These are phyloP conservation scores for Orchesella flavescens DNA, from an alignment of 2,888 invertebrate genomes.

Conservation along the genomic window DNA sequence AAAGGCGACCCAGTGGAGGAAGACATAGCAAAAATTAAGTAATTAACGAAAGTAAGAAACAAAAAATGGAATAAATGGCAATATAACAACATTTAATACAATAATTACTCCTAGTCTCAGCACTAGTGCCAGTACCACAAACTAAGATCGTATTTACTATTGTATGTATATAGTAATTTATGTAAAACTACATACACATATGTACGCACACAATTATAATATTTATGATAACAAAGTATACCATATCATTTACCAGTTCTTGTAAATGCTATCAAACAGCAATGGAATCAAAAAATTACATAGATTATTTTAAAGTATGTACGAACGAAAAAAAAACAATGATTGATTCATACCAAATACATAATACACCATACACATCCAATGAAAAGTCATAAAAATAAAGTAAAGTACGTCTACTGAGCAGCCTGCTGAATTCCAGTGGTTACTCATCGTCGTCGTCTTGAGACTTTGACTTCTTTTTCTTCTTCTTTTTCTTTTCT, in stretches of 20 bases:
- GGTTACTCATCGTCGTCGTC: constrained; percentile 62
- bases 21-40: background rate
- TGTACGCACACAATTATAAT: too few species aligned
- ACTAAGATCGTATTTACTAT: too few species aligned
- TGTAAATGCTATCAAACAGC: too few species aligned
- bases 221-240: too few species aligned
- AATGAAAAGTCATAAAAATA: constrained; percentile 31
- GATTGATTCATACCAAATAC: too few species aligned
- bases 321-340: background rate
- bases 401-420: constrained; percentile 19
- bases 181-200: too few species aligned
- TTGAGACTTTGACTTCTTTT: constrained; percentile 75
- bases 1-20: constrained; percentile 83
- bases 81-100: too few species aligned
- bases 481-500: constrained; percentile 81
- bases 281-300: background rate
- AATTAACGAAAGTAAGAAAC: background rate
- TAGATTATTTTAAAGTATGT: background rate
- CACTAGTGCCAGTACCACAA: too few species aligned
- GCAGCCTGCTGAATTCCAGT: background rate
- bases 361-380: too few species aligned
- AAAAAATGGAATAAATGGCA: background rate
- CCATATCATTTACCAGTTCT: too few species aligned
- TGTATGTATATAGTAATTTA: too few species aligned
- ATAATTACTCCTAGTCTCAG: too few species aligned